Percentiles rank a stretch among this genome's conserved stretches.
Evolutionary conservation across 2,888 invertebrate species (phyloP).

Genomic region (Azorinus chamasolen): DNA sequence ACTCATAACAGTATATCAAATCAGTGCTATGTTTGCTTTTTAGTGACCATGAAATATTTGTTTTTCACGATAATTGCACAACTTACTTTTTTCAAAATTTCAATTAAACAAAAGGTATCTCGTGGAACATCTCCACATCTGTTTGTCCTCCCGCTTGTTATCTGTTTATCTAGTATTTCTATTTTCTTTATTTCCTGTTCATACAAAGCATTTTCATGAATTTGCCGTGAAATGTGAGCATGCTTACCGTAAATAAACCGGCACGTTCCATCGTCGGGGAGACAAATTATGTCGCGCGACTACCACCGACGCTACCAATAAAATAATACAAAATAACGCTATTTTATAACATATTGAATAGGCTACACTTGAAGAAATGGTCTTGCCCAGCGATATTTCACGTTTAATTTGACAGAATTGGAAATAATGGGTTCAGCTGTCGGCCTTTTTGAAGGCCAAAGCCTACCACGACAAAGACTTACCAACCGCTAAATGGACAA

Average conservation of each 20-base stretch:
- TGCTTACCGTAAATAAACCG: slow-evolving; percentile 7
- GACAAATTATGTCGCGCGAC: slow-evolving; percentile 27
- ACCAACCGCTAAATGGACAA: slow-evolving; percentile 15
- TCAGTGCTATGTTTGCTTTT: too few species aligned
- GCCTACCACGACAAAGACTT: slow-evolving; percentile 17
- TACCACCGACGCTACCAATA: slow-evolving; percentile 29
- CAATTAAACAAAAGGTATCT: slow-evolving; percentile 7
- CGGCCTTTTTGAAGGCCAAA: slow-evolving; percentile 24
- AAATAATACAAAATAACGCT: slow-evolving; percentile 49
- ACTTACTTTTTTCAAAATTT: slow-evolving; percentile 2
- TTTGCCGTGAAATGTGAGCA: neutral
- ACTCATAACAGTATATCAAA: too few species aligned
- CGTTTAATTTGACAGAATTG: slow-evolving; percentile 35
- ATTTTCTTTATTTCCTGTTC: slow-evolving; percentile 11
- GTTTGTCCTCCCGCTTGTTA: neutral
- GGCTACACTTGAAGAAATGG: slow-evolving; percentile 4
- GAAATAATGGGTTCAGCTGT: slow-evolving; percentile 39
- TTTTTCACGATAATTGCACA: slow-evolving; percentile 3
- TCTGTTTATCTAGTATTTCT: slow-evolving; percentile 8
- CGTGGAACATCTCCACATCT: slow-evolving; percentile 3
- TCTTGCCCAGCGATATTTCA: slow-evolving; percentile 31
- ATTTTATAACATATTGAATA: slow-evolving; percentile 43
- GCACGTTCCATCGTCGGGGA: neutral
- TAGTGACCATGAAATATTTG: slow-evolving; percentile 2
- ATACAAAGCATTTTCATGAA: slow-evolving; percentile 2